Evolutionary conservation across 2,888 invertebrate species (phyloP).

Genomic region (Cephus rjabovi): DNA sequence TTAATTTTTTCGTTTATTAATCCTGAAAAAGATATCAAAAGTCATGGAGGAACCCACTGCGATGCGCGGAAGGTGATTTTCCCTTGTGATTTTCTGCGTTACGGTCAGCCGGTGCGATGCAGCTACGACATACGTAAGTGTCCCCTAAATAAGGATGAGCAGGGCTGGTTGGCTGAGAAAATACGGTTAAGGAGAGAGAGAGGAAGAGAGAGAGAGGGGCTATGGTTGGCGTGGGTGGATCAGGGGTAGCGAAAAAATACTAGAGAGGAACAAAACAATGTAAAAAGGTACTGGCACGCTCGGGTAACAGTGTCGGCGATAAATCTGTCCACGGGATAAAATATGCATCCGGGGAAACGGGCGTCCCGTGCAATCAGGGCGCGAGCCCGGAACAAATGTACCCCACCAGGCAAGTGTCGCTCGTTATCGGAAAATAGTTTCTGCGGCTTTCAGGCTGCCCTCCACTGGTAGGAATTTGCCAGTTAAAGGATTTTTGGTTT

Average conservation of each 20-base stretch:
- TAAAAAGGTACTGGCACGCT: conserved; percentile 36
- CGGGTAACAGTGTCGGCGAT: conserved; percentile 52
- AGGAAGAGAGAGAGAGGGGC: too few relatives aligned
- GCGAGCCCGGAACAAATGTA: conserved; percentile 57
- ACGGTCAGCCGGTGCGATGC: not conserved
- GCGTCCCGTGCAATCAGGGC: conserved; percentile 52
- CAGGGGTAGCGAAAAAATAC: not conserved
- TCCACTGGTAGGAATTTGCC: not conserved
- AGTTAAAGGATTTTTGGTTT: not conserved
- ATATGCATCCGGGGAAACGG: conserved; percentile 54
- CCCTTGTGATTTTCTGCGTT: not conserved
- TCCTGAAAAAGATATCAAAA: too few relatives aligned
- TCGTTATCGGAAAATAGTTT: conserved; percentile 61
- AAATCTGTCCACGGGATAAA: conserved; percentile 59
- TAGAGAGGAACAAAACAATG: not conserved
- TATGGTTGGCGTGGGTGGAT: not conserved
- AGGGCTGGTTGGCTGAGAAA: not conserved
- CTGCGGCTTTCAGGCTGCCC: conserved; percentile 39
- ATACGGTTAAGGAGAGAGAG: not conserved
- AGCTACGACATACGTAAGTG: not conserved
- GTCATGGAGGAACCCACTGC: too few relatives aligned
- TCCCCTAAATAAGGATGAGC: conserved; percentile 2
- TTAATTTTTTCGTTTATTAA: too few relatives aligned
- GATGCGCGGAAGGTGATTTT: too few relatives aligned
- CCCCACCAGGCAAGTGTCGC: conserved; percentile 44